Evolutionary conservation across 2,113 vertebrate genomes (phyloP).

Genomic region (Gnathonemus echidnorhynchus): DNA sequence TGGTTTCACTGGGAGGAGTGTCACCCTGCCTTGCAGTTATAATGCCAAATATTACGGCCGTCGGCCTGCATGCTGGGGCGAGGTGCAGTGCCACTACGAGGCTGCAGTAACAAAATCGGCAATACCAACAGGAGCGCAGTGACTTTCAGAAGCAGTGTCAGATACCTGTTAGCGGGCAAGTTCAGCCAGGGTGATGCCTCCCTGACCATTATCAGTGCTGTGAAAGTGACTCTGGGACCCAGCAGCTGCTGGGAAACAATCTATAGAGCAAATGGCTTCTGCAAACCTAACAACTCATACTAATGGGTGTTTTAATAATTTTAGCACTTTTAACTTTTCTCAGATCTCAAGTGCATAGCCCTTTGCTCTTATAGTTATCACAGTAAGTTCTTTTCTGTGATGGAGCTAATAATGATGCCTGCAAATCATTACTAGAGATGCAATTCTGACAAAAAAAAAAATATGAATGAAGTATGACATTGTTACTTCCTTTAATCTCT

Average conservation of each 20-base stretch:
- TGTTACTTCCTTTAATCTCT: background rate
- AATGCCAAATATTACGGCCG: constrained; percentile 34
- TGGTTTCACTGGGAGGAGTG: constrained; percentile 39
- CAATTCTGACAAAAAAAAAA: background rate
- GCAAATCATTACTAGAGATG: background rate
- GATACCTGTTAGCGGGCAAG: constrained; percentile 38
- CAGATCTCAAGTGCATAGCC: no score
- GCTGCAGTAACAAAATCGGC: constrained; percentile 45
- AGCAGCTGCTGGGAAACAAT: background rate
- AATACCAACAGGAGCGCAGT: constrained; percentile 37
- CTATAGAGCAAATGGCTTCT: no score
- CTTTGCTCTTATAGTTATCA: background rate
- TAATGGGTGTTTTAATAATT: no score
- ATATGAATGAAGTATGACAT: background rate
- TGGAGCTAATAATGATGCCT: background rate
- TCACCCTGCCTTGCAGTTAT: constrained; percentile 48
- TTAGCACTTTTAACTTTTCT: no score
- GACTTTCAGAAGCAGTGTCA: constrained; percentile 34
- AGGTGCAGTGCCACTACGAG: constrained; percentile 39
- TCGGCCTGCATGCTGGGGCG: constrained; percentile 47
- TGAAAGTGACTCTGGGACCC: constrained; percentile 42
- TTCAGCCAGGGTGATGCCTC: constrained; percentile 43
- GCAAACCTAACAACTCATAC: no score
- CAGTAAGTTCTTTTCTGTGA: background rate
- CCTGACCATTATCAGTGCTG: constrained; percentile 45